Evolutionary conservation across 1,140 invertebrate genomes (phyloP).

Genomic region (Drosophila carrolli): DNA sequence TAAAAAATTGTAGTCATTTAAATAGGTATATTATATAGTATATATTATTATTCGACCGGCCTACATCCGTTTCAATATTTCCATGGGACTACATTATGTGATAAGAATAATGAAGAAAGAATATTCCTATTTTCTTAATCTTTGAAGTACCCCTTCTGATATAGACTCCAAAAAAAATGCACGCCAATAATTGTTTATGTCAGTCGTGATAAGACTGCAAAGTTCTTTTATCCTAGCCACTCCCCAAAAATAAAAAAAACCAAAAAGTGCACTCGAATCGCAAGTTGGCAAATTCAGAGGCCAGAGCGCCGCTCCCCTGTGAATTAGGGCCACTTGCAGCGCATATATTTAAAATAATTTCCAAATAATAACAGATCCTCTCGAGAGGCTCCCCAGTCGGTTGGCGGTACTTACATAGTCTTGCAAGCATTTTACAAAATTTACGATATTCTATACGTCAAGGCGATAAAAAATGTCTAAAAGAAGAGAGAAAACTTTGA

Average conservation of each 20-base stretch:
- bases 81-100: too few relatives aligned
- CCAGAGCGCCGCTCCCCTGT: constrained; percentile 21
- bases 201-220: constrained; percentile 16
- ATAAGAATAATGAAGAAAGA: neutral
- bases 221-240: constrained; percentile 8
- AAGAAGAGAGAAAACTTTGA: constrained; percentile 7
- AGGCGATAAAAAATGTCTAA: constrained; percentile 18
- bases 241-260: neutral
- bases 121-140: neutral
- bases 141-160: neutral
- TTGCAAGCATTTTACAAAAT: constrained; percentile 45
- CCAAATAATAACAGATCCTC: constrained; percentile 49
- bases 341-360: constrained; percentile 55
- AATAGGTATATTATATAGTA: too few relatives aligned
- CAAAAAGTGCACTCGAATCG: neutral
- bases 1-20: too few relatives aligned
- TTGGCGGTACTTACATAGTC: constrained; percentile 16
- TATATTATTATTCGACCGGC: too few relatives aligned
- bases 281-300: constrained; percentile 1
- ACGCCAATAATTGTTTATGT: neutral
- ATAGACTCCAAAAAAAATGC: constrained; percentile 3
- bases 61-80: too few relatives aligned
- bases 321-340: constrained; percentile 11
- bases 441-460: constrained; percentile 42
- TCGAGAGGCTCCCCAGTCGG: constrained; percentile 15